A percentile compares a stretch with the other conserved stretches of the same genome.
These are phyloP conservation scores for Acleris laterana DNA, from an alignment of 2,888 invertebrate genomes.

Conservation along the genomic window DNA sequence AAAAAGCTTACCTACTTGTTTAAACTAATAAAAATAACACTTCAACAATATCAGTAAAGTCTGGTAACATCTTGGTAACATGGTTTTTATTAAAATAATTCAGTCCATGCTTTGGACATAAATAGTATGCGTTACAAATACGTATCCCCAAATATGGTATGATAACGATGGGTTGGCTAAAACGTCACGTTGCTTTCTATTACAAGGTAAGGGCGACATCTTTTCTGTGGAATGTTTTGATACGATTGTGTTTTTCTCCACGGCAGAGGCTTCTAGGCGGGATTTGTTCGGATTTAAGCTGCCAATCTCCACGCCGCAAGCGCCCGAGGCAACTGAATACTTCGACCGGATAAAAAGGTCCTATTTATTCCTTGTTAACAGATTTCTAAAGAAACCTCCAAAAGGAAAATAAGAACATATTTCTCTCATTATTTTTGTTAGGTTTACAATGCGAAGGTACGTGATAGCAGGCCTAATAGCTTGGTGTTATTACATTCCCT, in stretches of 20 bases:
- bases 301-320: constrained; percentile 69
- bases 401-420: constrained; percentile 50
- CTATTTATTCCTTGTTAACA: constrained; percentile 70
- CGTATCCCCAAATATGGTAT: constrained; percentile 30
- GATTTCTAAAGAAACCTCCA: constrained; percentile 58
- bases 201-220: constrained; percentile 42
- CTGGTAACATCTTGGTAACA: not conserved
- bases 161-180: constrained; percentile 30
- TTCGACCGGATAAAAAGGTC: constrained; percentile 68
- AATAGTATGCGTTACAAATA: not conserved
- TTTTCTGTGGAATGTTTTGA: constrained; percentile 58
- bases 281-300: constrained; percentile 77
- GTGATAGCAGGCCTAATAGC: constrained; percentile 41
- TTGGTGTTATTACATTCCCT: constrained; percentile 4
- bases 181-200: constrained; percentile 37
- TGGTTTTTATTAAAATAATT: constrained; percentile 4
- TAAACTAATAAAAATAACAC: not conserved
- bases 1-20: not conserved
- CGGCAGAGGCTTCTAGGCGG: constrained; percentile 55
- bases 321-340: constrained; percentile 68
- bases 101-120: not conserved
- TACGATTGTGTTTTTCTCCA: constrained; percentile 63
- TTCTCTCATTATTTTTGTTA: constrained; percentile 49
- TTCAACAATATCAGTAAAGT: not conserved
- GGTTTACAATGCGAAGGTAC: constrained; percentile 46